phyloP scores from a whole-genome alignment of 1,140 invertebrate species.

The Lepidurus couesii region DNA sequence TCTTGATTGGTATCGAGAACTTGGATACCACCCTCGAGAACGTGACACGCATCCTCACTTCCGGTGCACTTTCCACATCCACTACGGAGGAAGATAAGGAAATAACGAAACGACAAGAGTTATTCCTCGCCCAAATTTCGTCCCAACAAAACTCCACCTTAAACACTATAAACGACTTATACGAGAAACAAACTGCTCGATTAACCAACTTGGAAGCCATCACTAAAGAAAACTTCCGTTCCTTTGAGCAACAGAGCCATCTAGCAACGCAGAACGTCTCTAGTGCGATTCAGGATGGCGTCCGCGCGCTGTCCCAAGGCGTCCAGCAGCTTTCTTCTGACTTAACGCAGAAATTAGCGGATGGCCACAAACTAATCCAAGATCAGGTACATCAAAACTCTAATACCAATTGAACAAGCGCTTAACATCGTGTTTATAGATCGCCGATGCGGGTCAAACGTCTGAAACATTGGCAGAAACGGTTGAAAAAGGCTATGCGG shows the following conservation, averaged over 20 bases:
- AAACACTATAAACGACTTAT: neutral
- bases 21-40: slow-evolving; percentile 33
- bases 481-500: slow-evolving; percentile 53
- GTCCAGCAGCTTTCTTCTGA: neutral
- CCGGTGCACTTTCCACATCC: neutral
- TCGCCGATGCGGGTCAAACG: slow-evolving; percentile 51
- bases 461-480: slow-evolving; percentile 52
- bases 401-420: neutral
- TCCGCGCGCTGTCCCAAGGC: neutral
- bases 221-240: neutral
- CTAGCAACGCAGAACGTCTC: slow-evolving; percentile 1
- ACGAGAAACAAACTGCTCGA: neutral
- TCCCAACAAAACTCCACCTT: neutral
- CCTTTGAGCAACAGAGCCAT: neutral
- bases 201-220: slow-evolving; percentile 5
- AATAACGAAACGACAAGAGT: neutral
- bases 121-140: neutral
- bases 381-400: slow-evolving; percentile 28
- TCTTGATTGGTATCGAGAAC: slow-evolving; percentile 31
- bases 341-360: slow-evolving; percentile 4
- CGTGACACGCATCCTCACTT: neutral
- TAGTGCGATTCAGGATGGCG: slow-evolving; percentile 1
- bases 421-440: slow-evolving; percentile 28
- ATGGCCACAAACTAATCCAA: slow-evolving; percentile 32
- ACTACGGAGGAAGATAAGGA: slow-evolving; percentile 22